These are phyloP conservation scores for Crematogaster levior DNA, from an alignment of 2,888 invertebrate species.

Conservation along the genomic window DNA sequence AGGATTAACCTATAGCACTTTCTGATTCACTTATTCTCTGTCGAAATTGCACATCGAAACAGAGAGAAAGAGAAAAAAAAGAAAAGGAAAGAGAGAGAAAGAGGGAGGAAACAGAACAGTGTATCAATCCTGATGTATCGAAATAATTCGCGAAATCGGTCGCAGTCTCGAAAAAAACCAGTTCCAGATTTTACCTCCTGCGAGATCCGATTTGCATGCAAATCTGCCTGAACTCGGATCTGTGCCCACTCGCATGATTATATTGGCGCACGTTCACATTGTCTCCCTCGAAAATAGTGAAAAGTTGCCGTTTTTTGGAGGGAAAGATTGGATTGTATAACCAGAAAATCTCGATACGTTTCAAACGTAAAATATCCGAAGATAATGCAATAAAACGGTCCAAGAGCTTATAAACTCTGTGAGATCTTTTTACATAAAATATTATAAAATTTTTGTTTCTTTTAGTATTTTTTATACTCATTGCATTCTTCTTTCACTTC, in stretches of 20 bases:
- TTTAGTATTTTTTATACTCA: background rate
- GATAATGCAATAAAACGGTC: background rate
- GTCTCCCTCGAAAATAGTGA: constrained; percentile 26
- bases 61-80: background rate
- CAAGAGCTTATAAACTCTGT: background rate
- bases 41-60: constrained; percentile 17
- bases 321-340: constrained; percentile 26
- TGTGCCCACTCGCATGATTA: constrained; percentile 27
- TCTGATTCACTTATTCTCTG: constrained; percentile 11
- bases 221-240: constrained; percentile 54
- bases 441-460: background rate
- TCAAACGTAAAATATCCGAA: background rate
- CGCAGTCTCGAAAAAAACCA: constrained; percentile 24
- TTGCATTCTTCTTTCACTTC: background rate
- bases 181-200: constrained; percentile 40
- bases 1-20: constrained; percentile 1
- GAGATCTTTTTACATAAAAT: background rate
- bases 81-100: background rate
- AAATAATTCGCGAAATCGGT: constrained; percentile 52
- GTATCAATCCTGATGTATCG: constrained; percentile 29
- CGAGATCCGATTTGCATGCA: constrained; percentile 67
- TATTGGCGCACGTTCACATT: constrained; percentile 31
- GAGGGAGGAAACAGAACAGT: background rate
- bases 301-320: constrained; percentile 42
- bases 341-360: constrained; percentile 24